These are phyloP conservation scores for Gorsachius goisagi DNA, from an alignment of 2,113 vertebrate genomes.

Conservation along the genomic window DNA sequence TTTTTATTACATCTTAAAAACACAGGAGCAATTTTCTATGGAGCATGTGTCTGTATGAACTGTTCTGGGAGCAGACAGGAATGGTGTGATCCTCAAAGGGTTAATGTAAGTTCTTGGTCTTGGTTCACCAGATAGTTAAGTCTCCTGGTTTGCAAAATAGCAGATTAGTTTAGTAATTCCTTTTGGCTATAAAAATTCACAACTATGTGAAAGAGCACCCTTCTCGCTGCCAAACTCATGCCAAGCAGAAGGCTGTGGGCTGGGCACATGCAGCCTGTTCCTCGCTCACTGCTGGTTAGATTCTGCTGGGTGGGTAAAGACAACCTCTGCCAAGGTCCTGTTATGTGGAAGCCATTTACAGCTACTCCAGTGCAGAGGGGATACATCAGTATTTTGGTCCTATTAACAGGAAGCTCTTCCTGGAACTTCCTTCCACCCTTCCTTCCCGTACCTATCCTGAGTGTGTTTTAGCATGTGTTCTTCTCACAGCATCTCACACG, in stretches of 20 bases:
- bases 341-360: background rate
- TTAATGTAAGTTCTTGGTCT: background rate
- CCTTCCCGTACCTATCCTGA: background rate
- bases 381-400: fast-evolving
- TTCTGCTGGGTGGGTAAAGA: background rate
- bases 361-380: background rate
- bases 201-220: background rate
- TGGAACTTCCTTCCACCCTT: background rate
- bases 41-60: background rate
- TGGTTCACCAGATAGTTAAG: background rate
- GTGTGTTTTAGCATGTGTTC: background rate
- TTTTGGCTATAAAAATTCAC: background rate
- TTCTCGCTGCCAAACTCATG: background rate
- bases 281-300: background rate
- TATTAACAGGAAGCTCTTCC: background rate
- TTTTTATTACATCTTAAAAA: background rate
- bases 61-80: background rate
- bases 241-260: background rate
- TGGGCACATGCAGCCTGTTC: background rate
- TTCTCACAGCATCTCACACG: background rate
- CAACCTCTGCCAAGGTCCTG: background rate
- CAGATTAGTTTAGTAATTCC: background rate
- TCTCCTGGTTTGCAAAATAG: background rate
- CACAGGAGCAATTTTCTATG: background rate
- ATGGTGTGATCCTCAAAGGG: background rate